Base-by-base conservation (phyloP, 2,113 vertebrate genomes). In the Pycnonotus jocosus region DNA sequence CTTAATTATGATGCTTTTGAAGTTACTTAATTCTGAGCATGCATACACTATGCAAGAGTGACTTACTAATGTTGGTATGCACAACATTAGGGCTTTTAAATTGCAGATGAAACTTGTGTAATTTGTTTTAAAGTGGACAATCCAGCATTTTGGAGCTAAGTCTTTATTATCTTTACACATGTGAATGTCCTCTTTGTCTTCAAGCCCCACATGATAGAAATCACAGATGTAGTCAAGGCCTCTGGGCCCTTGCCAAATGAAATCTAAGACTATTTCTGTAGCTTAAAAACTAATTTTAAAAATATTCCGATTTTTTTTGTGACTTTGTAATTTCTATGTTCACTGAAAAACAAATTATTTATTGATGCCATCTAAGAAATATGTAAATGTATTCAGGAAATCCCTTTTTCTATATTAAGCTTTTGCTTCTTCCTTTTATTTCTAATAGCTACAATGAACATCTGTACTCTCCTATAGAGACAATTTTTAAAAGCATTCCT, bases 141-240 rank as follows among this genome's bases (percentile, higher is more conserved):
- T 87, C 86, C 78, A 85, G 25, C 37, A 82, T 90, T 94, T 92
- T 79, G 54, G 57, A 95, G 77, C 37, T 54, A 96, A 92, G 71
- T 21, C 45, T 89, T 93, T 85, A 79, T 92, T 80, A 85, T 92
- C 61, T 91, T 95, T 80, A 40, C 45, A 82, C 15, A 35, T 61
- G 40, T 79, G 77, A 89, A 91, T 81, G 31, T 81, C 28, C 17
- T 86, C 23, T 80, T 93, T 93, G 62, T 93, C 40, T 87, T 95
- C 61, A 87, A 64, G 37, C 18, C n/a, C 12, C 45, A 42, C 11
- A 37, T 69, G 65, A 92, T 11, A 70, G 70, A 87, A 85, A 89
- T 80, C 54, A 85, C 91, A 91, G 91, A 82, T 79, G 56, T 20
- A 80, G 35, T 80, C 33, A 65, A 80, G 90, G 62, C 58, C 50